These are phyloP conservation scores for Philereme vetulata DNA, from an alignment of 2,888 invertebrate genomes.

Conservation along the genomic window DNA sequence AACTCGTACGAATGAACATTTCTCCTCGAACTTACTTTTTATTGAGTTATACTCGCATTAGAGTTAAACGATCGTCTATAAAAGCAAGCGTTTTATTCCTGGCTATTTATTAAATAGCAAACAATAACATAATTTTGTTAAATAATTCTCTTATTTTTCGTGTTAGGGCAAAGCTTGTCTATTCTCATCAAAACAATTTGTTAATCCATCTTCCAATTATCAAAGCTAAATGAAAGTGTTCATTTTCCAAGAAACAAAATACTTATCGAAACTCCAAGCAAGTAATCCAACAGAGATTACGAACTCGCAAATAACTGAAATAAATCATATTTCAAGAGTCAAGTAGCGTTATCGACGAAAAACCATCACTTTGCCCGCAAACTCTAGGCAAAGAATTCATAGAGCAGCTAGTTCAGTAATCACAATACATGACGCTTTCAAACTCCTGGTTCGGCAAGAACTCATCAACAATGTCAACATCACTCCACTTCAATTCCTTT, in stretches of 20 bases:
- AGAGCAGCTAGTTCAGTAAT: constrained; percentile 12
- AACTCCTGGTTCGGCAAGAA: too few species aligned
- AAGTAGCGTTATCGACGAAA: constrained; percentile 46
- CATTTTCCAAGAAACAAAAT: constrained; percentile 14
- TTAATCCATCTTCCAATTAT: constrained; percentile 4
- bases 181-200: constrained; percentile 2
- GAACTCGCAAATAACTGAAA: constrained; percentile 36
- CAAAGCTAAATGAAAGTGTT: constrained; percentile 8
- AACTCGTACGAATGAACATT: too few species aligned
- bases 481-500: too few species aligned
- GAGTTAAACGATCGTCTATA: too few species aligned
- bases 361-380: constrained; percentile 43
- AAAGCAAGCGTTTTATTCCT: too few species aligned
- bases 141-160: too few species aligned
- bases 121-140: too few species aligned
- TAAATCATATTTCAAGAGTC: constrained; percentile 40
- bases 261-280: constrained; percentile 27
- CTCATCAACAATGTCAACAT: too few species aligned
- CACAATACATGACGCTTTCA: neutral
- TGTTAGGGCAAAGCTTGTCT: neutral
- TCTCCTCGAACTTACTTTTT: too few species aligned
- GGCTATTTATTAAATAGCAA: too few species aligned
- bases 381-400: constrained; percentile 33
- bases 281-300: constrained; percentile 41
- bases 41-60: too few species aligned